Evolutionary conservation across 30 jellyfish, hydroid and myxozoan species (phyloP).

Genomic region (Turritopsis dohrnii): DNA sequence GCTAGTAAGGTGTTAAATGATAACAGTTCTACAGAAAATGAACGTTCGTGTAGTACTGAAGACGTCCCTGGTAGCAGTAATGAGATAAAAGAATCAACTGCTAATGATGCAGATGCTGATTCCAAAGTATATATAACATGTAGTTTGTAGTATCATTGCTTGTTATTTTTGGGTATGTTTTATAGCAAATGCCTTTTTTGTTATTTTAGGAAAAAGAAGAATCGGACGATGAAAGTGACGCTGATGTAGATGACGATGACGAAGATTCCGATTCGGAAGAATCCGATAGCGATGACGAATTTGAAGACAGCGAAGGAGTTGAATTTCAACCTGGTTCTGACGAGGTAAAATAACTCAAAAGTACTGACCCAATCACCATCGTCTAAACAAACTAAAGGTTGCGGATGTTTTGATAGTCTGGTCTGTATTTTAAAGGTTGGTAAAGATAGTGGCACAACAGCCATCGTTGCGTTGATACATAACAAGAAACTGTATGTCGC

Average conservation of each 20-base stretch:
- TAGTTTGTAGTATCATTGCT: not conserved
- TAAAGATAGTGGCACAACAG: constrained; percentile 91
- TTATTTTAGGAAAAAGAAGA: constrained; percentile 18
- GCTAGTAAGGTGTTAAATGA: not conserved
- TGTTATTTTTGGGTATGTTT: not conserved
- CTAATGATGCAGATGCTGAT: not conserved
- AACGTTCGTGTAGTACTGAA: not conserved
- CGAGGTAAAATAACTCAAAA: not conserved
- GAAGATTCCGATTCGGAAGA: constrained; percentile 43
- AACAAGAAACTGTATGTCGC: constrained; percentile 62
- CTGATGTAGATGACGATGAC: constrained; percentile 48
- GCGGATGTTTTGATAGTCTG: not conserved
- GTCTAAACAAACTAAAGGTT: too few species aligned
- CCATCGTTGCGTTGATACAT: constrained; percentile 69
- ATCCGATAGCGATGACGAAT: constrained; percentile 49
- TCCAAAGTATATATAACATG: not conserved
- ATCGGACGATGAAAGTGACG: constrained; percentile 37
- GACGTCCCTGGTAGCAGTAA: not conserved
- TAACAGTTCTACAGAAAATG: not conserved
- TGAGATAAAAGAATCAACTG: not conserved
- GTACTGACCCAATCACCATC: too few species aligned
- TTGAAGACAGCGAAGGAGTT: constrained; percentile 37
- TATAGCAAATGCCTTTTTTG: not conserved
- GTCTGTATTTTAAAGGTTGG: constrained; percentile 46
- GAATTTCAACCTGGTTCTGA: constrained; percentile 33